Base-by-base conservation (phyloP, 2,888 invertebrate species). In the Platycheirus albimanus region DNA sequence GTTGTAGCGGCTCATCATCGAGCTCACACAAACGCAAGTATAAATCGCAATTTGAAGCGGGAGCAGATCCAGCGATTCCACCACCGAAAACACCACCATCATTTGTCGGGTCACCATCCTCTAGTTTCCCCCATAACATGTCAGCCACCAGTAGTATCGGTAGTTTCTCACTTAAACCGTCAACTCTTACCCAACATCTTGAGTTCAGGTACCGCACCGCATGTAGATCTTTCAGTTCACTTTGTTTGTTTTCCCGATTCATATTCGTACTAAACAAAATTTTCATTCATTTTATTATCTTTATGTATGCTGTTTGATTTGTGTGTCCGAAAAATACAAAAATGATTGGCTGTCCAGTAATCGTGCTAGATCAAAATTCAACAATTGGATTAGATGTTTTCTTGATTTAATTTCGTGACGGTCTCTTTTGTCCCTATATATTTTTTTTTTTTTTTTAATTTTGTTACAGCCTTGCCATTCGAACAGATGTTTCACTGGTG, bases 401-500 rank as follows among this genome's bases (percentile, higher is more conserved):
- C 63, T 24, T 70, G 11, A 13, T 33, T 47, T 41, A 5, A 45
- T 15, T 20, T 17, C 6, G 2, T 38, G 5, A 45, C 13, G n/a
- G 5, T 71, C 11, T 15, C 13, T 20, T 20, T n/a, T n/a, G n/a
- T n/a, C n/a, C n/a, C n/a, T n/a, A n/a, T n/a, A n/a, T n/a, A n/a
- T n/a, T n/a, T n/a, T n/a, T n/a, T n/a, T 69, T 38, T 61, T 2
- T 11, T 28, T 43, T 47, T 54, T 24, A 4, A 43, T 11, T 41
- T 49, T 47, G 6, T 90, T 90, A 79, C 91, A 96, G 94, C 87
- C 93, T 97, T 86, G 95, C 95, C 64, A 93, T 96, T 10, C 93
- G 97, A 77, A 96, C 95, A 85, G 99, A 99, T 91, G 95, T 97
- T 8, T 96, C 97, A 10, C 91, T 99, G 85, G 96, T 98, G 64